A percentile compares a stretch with the other conserved stretches of the same genome.
These are phyloP conservation scores for Xyrauchen texanus DNA, from an alignment of 2,113 vertebrate species.

Conservation along the genomic window DNA sequence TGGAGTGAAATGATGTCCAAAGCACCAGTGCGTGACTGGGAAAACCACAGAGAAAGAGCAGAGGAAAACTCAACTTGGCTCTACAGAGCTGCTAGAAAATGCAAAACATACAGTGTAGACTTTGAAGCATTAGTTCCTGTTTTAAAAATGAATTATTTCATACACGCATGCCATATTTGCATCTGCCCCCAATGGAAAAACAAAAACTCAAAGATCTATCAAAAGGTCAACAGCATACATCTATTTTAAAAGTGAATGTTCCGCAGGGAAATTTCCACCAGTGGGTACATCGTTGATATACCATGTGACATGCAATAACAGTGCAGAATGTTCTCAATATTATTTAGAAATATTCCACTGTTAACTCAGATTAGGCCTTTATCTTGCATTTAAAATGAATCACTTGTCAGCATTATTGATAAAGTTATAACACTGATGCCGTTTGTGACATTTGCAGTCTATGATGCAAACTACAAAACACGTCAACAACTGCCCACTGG, in stretches of 20 bases:
- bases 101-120: not conserved
- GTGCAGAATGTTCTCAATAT: not conserved
- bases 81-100: not conserved
- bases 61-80: not conserved
- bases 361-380: no score
- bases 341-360: no score
- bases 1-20: conserved; percentile 68
- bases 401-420: no score
- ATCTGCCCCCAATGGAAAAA: not conserved
- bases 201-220: not conserved
- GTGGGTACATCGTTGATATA: not conserved
- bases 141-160: not conserved
- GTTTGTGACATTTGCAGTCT: no score
- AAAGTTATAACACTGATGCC: no score
- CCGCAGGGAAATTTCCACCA: not conserved
- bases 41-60: conserved; percentile 54
- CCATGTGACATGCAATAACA: not conserved
- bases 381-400: no score
- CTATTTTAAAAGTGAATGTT: not conserved
- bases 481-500: no score
- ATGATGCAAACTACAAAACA: no score
- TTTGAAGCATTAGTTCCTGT: not conserved
- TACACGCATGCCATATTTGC: not conserved
- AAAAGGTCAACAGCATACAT: not conserved
- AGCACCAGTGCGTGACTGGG: conserved; percentile 73